A percentile compares a stretch with the other conserved stretches of the same genome.
These are phyloP conservation scores for Drosophila baimaii DNA, from an alignment of 1,140 invertebrate genomes.

Conservation along the genomic window DNA sequence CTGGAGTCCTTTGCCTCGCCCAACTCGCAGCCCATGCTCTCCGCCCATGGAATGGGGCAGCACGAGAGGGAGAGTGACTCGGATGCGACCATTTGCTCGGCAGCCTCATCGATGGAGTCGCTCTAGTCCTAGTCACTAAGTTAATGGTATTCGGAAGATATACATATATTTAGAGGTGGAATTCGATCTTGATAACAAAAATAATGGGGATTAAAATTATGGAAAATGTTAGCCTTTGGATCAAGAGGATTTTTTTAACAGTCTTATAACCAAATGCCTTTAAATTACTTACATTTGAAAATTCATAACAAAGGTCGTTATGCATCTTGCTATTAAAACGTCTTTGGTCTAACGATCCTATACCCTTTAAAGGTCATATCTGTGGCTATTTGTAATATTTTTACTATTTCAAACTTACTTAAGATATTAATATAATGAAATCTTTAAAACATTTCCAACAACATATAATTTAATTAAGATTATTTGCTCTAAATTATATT, in stretches of 20 bases:
- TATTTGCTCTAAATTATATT: background rate
- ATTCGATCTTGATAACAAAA: too few species aligned
- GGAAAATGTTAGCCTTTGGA: too few species aligned
- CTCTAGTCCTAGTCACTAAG: conserved; percentile 25
- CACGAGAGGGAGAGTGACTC: conserved; percentile 43
- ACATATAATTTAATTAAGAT: background rate
- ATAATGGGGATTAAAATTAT: too few species aligned
- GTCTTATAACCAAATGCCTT: background rate
- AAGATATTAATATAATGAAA: background rate
- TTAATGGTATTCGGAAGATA: conserved; percentile 1
- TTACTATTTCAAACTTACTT: background rate
- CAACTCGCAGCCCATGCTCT: conserved; percentile 54
- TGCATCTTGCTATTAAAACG: too few species aligned
- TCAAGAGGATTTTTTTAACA: background rate
- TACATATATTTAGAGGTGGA: background rate
- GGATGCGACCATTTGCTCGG: conserved; percentile 71
- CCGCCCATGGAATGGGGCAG: conserved; percentile 35
- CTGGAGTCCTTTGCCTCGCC: conserved; percentile 60
- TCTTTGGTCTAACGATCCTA: too few species aligned
- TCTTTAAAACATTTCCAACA: background rate
- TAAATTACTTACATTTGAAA: too few species aligned
- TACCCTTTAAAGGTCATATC: too few species aligned
- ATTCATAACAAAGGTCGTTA: too few species aligned
- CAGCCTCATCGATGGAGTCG: conserved; percentile 69
- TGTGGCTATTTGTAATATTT: too few species aligned